Conservation (phyloP, 64 coral and sea anemone species). For the Orbicella faveolata region DNA sequence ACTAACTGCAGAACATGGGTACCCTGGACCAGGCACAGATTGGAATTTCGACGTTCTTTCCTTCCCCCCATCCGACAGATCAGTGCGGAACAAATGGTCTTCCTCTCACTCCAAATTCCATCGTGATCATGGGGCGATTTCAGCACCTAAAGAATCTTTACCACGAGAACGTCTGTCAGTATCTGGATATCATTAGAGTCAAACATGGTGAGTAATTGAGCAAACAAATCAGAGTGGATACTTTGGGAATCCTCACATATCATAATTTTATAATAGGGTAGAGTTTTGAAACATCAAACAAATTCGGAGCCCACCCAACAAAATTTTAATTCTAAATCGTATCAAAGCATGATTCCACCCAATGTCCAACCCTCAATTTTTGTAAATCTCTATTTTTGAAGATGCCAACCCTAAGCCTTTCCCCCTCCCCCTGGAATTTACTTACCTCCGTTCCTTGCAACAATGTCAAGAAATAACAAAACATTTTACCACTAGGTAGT, state of each 20-base stretch:
- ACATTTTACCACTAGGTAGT: too few species aligned
- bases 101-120: conserved; percentile 95
- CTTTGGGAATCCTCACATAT: neutral
- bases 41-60: conserved; percentile 94
- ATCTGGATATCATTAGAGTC: conserved; percentile 88
- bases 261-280: too few species aligned
- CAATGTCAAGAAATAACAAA: too few species aligned
- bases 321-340: too few species aligned
- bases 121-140: conserved; percentile 91
- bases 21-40: conserved; percentile 81
- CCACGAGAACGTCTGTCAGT: conserved; percentile 94
- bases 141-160: conserved; percentile 75
- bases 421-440: too few species aligned
- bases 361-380: too few species aligned
- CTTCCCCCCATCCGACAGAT: conserved; percentile 86
- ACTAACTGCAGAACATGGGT: conserved; percentile 58
- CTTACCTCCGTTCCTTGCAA: too few species aligned
- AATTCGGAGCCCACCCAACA: too few species aligned
- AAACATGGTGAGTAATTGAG: conserved; percentile 78
- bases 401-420: too few species aligned
- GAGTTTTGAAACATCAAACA: too few species aligned
- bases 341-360: too few species aligned
- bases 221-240: neutral
- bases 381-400: too few species aligned
- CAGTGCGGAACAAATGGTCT: conserved; percentile 95